Percentiles rank a stretch among this genome's conserved stretches.
phyloP scores from a whole-genome alignment of 92 coral and sea anemone species.

The Parazoanthus swiftii region DNA sequence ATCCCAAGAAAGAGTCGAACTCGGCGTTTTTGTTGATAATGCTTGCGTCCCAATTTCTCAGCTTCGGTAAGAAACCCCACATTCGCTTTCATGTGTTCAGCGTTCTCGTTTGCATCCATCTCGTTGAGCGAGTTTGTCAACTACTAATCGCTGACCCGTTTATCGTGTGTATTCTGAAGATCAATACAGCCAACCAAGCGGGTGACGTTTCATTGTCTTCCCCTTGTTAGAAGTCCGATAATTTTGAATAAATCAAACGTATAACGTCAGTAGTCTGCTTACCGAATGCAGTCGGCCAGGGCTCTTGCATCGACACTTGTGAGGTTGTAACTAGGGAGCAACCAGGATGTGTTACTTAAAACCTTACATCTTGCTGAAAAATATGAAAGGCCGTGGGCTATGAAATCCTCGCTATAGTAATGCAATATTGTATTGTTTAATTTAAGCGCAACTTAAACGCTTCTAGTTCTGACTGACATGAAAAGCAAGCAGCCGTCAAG shows the following conservation, averaged over 20 bases:
- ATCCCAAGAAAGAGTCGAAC: neutral
- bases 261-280: neutral
- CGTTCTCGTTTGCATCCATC: constrained; percentile 38
- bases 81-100: constrained; percentile 21
- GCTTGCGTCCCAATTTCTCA: constrained; percentile 35
- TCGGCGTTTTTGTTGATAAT: constrained; percentile 11
- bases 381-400: constrained; percentile 35
- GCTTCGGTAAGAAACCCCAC: constrained; percentile 30
- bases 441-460: constrained; percentile 13
- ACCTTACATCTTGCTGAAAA: constrained; percentile 4
- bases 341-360: constrained; percentile 5
- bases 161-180: constrained; percentile 13
- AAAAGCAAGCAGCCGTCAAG: neutral
- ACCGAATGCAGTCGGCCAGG: neutral
- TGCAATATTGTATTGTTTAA: constrained; percentile 21
- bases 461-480: neutral
- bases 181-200: constrained; percentile 40
- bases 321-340: neutral
- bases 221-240: constrained; percentile 23
- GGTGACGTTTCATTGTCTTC: constrained; percentile 23
- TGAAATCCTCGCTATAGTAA: constrained; percentile 4
- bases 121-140: neutral
- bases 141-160: constrained; percentile 23
- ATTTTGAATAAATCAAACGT: constrained; percentile 36
- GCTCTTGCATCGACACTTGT: constrained; percentile 1